Conservation (phyloP, 2,888 invertebrate species). For the Cheilosia soror region DNA sequence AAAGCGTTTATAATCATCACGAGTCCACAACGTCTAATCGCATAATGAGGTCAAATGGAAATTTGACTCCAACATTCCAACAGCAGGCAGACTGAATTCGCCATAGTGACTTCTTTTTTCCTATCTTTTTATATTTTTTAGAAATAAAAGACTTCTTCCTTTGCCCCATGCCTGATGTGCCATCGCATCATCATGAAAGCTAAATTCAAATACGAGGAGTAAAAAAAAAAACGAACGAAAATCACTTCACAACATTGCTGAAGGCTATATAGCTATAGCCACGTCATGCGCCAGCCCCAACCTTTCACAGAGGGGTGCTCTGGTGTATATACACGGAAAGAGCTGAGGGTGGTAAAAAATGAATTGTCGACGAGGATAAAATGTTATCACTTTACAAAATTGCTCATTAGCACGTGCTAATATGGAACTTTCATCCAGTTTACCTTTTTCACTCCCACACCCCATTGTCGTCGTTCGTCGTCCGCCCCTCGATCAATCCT, state of each 20-base stretch:
- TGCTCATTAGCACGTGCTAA: constrained; percentile 77
- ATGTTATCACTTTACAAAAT: constrained; percentile 77
- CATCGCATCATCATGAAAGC: constrained; percentile 49
- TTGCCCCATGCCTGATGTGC: constrained; percentile 1
- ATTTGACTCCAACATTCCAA: constrained; percentile 27
- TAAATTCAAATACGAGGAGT: constrained; percentile 17
- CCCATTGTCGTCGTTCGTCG: too few species aligned
- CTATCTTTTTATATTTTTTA: neutral
- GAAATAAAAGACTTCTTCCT: constrained; percentile 20
- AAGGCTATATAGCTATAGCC: constrained; percentile 8
- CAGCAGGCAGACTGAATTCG: constrained; percentile 4
- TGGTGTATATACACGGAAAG: neutral
- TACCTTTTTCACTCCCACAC: constrained; percentile 41
- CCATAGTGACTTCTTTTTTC: constrained; percentile 44
- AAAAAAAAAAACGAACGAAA: constrained; percentile 21
- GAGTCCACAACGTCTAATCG: constrained; percentile 36
- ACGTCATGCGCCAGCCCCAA: constrained; percentile 45
- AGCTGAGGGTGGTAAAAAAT: constrained; percentile 52
- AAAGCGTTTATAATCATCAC: constrained; percentile 31
- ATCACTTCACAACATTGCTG: constrained; percentile 57
- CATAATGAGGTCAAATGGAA: constrained; percentile 65
- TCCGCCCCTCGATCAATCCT: constrained; percentile 26
- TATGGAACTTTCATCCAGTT: constrained; percentile 73
- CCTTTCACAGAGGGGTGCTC: constrained; percentile 24
- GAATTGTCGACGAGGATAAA: constrained; percentile 74